Base-by-base conservation (phyloP, 2,113 vertebrate genomes). In the Romanogobio albipinnatus region DNA sequence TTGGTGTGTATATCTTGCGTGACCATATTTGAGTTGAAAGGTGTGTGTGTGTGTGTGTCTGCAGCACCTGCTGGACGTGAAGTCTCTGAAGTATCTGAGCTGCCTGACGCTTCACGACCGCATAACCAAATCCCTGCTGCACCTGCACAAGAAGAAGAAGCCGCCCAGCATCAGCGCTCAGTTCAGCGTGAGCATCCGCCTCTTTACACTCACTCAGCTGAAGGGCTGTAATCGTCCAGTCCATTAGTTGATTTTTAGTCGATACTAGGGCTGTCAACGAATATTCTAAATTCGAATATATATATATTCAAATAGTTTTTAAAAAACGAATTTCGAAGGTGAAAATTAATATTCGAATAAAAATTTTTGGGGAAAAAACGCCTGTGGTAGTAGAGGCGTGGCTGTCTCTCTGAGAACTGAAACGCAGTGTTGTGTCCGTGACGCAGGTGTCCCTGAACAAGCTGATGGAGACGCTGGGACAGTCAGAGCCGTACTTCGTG, bases 71-170 rank as follows among this genome's bases (percentile, higher is more conserved):
- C 88, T 99, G 87, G 96, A 99, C 1, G 97, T 99, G 83, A 98
- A 96, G 90, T 99, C 98, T 7, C 95, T 99, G 86, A 99, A 99
- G 92, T 97, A 99, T 91, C 93, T 99, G 83, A 96, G 96, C 10
- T 96, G 95, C 88, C 92, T 99, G 93, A 98, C 97, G 0, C 93
- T 99, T n/a, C 98, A 99, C 0, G 98, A 99, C 92, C 97, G 98
- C 75, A 99, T 98, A 85, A 99, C 98, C 87, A 99, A 99, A 91
- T 99, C 98, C 13, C 95, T 99, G 83, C 96, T 99, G 39, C 98
- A 99, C 88, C 95, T 99, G 76, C 97, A 99, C 90, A 99, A 99
- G 95, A 99, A 99, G 95, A 99, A 99, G 92, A 99, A 99, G 66
- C 97, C 98, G 0, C 98, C 97, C 76, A 99, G 98, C 83, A 99